Conservation (phyloP, 2,888 invertebrate species). For the Pegoplata infirma region DNA sequence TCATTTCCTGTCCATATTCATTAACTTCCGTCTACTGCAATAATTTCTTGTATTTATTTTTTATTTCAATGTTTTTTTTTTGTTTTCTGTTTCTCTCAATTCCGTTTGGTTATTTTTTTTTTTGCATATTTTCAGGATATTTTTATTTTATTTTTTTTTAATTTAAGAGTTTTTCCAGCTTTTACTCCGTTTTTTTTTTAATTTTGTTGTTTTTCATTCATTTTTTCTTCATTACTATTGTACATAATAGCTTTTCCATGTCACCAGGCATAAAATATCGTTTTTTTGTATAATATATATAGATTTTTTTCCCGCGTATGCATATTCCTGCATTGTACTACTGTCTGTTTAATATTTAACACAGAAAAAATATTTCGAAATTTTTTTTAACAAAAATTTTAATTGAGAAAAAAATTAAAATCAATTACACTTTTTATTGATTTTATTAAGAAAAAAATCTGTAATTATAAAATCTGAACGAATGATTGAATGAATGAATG, state of each 20-base stretch:
- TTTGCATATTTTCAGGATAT: constrained; percentile 27
- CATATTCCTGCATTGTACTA: constrained; percentile 22
- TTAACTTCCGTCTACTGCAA: constrained; percentile 59
- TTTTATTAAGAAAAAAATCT: no score
- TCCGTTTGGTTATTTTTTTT: constrained; percentile 2
- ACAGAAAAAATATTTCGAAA: no score
- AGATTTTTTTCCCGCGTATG: constrained; percentile 16
- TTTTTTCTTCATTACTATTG: constrained; percentile 59
- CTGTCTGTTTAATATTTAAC: constrained; percentile 44
- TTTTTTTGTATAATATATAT: constrained; percentile 19
- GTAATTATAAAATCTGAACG: no score
- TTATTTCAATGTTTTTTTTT: constrained; percentile 22
- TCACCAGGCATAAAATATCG: constrained; percentile 62
- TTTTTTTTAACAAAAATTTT: no score
- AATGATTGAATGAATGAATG: no score
- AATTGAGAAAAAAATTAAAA: no score
- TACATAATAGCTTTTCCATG: constrained; percentile 62
- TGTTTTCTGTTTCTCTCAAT: constrained; percentile 19
- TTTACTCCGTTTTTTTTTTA: constrained; percentile 2
- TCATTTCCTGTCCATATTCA: constrained; percentile 62
- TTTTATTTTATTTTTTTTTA: constrained; percentile 41
- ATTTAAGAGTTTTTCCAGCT: constrained; percentile 34
- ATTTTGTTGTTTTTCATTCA: constrained; percentile 28
- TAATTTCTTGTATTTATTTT: constrained; percentile 54
- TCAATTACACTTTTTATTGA: no score